Percentiles rank a stretch among this genome's conserved stretches.
Evolutionary conservation across 2,797 vertebrate genomes (phyloP).

Genomic region (Buphagus erythrorhynchus): DNA sequence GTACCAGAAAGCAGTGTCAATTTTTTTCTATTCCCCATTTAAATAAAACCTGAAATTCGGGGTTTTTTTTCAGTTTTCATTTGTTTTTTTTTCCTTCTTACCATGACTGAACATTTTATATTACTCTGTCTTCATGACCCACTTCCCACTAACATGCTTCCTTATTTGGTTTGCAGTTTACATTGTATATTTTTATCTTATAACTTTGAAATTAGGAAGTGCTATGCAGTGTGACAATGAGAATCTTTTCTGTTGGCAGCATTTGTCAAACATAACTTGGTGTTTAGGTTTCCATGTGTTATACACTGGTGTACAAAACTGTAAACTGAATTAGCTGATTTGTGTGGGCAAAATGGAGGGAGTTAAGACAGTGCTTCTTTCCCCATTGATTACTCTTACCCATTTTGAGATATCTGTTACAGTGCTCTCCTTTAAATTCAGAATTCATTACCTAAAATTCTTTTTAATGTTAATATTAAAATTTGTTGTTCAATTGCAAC

Average conservation of each 20-base stretch:
- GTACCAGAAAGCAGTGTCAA: background rate
- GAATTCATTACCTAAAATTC: background rate
- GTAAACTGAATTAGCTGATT: background rate
- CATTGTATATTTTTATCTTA: background rate
- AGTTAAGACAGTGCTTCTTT: fast-evolving
- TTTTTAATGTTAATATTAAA: background rate
- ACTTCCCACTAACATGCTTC: background rate
- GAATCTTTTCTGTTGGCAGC: background rate
- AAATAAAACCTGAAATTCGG: background rate
- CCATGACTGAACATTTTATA: background rate
- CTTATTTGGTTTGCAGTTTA: background rate
- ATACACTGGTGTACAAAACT: no score
- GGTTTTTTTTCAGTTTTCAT: fast-evolving
- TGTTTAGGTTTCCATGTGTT: background rate
- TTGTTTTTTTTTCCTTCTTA: background rate
- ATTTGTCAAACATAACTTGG: background rate
- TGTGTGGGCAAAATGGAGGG: background rate
- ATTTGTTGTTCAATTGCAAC: background rate
- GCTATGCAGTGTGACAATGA: background rate
- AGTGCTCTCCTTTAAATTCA: background rate
- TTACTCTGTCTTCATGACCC: background rate
- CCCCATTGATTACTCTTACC: background rate
- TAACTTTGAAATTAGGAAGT: background rate
- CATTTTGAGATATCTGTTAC: background rate
- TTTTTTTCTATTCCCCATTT: background rate